Evolutionary conservation across 1,140 invertebrate genomes (phyloP).

Genomic region (Harpegnathos saltator): DNA sequence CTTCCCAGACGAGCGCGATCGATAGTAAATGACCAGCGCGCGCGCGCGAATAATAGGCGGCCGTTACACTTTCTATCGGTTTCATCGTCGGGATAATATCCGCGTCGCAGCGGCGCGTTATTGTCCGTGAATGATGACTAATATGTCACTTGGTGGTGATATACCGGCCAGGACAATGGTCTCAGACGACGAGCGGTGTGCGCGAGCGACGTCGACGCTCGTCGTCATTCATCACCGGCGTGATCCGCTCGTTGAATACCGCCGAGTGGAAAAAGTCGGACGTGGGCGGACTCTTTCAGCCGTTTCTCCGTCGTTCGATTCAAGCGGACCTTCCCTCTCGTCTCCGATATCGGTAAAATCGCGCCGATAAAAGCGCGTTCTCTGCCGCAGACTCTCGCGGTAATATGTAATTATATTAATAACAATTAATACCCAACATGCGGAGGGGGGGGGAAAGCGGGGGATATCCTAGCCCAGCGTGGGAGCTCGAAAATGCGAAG

Average conservation of each 20-base stretch:
- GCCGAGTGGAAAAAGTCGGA: background rate
- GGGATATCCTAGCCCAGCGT: no score
- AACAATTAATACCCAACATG: no score
- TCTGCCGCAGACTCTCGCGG: no score
- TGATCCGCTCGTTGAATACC: background rate
- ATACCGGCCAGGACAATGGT: slow-evolving; percentile 51
- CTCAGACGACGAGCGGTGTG: background rate
- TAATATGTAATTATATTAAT: no score
- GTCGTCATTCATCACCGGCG: background rate
- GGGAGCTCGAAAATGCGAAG: no score
- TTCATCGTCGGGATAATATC: slow-evolving; percentile 56
- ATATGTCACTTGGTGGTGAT: slow-evolving; percentile 5
- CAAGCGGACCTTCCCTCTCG: no score
- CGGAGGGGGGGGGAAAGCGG: no score
- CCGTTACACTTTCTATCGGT: slow-evolving; percentile 62
- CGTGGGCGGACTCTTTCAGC: background rate
- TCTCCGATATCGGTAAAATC: no score
- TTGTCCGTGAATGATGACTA: slow-evolving; percentile 60
- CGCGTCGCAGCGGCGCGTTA: slow-evolving; percentile 53
- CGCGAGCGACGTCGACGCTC: slow-evolving; percentile 1
- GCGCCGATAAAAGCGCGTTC: no score
- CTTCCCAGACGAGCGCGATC: slow-evolving; percentile 45
- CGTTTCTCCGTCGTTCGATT: no score
- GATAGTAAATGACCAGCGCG: slow-evolving; percentile 46
- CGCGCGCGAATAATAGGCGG: slow-evolving; percentile 34